A percentile compares a stretch with the other conserved stretches of the same genome.
phyloP scores from a whole-genome alignment of 2,113 vertebrate genomes.

The Aix galericulata region DNA sequence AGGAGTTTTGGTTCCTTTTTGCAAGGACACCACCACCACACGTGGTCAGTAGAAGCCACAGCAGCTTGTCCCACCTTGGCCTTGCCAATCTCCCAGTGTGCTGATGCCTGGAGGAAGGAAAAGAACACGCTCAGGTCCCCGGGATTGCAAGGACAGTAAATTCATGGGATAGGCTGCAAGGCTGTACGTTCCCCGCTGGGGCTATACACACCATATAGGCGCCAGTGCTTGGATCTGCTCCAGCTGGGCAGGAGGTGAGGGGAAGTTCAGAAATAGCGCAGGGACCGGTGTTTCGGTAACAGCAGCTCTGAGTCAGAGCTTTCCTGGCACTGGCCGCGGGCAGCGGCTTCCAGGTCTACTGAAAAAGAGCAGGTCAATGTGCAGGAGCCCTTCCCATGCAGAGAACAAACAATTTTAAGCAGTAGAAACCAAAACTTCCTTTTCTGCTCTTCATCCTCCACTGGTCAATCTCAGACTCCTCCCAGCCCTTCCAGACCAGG shows the following conservation, averaged over 20 bases:
- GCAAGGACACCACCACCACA: background rate
- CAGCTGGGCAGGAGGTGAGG: background rate
- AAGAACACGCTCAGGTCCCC: fast-evolving
- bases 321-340: background rate
- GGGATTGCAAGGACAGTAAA: fast-evolving
- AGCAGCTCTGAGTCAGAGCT: background rate
- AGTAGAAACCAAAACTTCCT: background rate
- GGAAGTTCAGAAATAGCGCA: background rate
- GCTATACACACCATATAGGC: fast-evolving
- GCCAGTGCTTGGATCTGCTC: background rate
- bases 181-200: background rate
- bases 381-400: background rate
- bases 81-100: fast-evolving
- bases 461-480: background rate
- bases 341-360: background rate
- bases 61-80: background rate
- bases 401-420: background rate
- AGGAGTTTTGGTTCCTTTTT: fast-evolving
- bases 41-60: fast-evolving
- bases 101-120: fast-evolving
- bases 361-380: fast-evolving
- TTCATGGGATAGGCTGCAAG: fast-evolving
- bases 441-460: background rate
- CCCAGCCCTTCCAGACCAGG: background rate
- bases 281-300: background rate